A percentile compares a stretch with the other conserved stretches of the same genome.
Evolutionary conservation across 2,888 invertebrate species (phyloP).

Genomic region (Pachycephus smyrnensis): DNA sequence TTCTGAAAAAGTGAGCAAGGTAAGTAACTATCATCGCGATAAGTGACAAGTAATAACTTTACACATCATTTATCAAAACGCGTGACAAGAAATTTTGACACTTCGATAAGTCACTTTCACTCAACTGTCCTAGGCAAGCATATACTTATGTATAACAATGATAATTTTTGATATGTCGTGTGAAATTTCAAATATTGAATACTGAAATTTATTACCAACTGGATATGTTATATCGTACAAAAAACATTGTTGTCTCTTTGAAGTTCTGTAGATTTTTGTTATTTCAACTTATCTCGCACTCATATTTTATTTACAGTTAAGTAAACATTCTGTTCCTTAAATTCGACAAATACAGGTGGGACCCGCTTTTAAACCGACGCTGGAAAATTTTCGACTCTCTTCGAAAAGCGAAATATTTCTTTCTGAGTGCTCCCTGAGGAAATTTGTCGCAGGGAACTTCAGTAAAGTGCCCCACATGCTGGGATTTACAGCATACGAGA

Average conservation of each 20-base stretch:
- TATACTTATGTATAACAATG: too few relatives aligned
- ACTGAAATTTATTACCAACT: not conserved
- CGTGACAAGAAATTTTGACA: not conserved
- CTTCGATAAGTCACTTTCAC: not conserved
- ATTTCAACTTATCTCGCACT: not conserved
- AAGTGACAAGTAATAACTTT: not conserved
- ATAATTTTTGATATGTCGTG: too few relatives aligned
- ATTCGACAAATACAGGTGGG: conserved; percentile 55
- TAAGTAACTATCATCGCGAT: not conserved
- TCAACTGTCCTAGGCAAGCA: too few relatives aligned
- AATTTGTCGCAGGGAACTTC: conserved; percentile 66
- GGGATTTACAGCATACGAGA: conserved; percentile 69
- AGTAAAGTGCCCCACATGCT: conserved; percentile 69
- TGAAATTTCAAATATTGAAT: not conserved
- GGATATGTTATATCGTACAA: not conserved
- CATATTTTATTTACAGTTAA: not conserved
- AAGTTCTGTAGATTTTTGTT: not conserved
- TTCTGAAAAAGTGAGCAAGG: conserved; percentile 54
- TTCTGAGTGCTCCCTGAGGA: conserved; percentile 63
- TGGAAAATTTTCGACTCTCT: conserved; percentile 66
- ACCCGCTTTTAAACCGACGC: conserved; percentile 69
- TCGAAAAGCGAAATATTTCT: conserved; percentile 68
- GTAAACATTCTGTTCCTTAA: not conserved
- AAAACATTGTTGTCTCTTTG: not conserved
- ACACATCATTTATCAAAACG: not conserved